phyloP scores from a whole-genome alignment of 2,888 invertebrate species.

The Tillus elongatus region DNA sequence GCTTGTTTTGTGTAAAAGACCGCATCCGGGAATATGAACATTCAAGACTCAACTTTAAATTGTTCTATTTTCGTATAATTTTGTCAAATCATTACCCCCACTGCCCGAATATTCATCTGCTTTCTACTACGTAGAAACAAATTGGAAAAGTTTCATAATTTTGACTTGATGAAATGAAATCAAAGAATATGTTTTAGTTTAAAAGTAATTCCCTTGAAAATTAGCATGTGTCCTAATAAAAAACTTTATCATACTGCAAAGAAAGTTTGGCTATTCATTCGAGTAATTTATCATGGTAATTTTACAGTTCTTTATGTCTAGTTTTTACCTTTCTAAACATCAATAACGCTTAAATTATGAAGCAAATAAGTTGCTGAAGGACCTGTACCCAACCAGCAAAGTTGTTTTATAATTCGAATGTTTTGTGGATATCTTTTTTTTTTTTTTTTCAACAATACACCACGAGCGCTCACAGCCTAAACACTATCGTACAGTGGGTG shows the following conservation, averaged over 20 bases:
- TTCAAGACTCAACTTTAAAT: constrained; percentile 19
- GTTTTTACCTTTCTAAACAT: no score
- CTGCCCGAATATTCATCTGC: constrained; percentile 5
- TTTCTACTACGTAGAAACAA: constrained; percentile 14
- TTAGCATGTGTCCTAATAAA: constrained; percentile 3
- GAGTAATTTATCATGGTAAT: neutral
- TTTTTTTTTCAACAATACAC: no score
- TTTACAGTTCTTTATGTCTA: no score
- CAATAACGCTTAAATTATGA: no score
- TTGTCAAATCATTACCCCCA: constrained; percentile 17
- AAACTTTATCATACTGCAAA: neutral
- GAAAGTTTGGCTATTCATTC: neutral
- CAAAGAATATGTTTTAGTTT: constrained; percentile 14
- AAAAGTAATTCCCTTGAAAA: neutral
- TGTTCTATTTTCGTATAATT: constrained; percentile 21
- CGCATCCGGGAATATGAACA: constrained; percentile 14
- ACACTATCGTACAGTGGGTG: no score
- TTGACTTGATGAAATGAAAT: constrained; percentile 19
- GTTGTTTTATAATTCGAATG: no score
- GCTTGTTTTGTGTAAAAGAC: constrained; percentile 12
- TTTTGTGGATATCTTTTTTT: no score
- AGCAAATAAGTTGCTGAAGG: no score
- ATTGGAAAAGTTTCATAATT: constrained; percentile 21
- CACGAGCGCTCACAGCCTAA: no score
- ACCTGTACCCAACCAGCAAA: no score